Evolutionary conservation across 2,113 vertebrate species (phyloP).

Genomic region (Colius striatus): DNA sequence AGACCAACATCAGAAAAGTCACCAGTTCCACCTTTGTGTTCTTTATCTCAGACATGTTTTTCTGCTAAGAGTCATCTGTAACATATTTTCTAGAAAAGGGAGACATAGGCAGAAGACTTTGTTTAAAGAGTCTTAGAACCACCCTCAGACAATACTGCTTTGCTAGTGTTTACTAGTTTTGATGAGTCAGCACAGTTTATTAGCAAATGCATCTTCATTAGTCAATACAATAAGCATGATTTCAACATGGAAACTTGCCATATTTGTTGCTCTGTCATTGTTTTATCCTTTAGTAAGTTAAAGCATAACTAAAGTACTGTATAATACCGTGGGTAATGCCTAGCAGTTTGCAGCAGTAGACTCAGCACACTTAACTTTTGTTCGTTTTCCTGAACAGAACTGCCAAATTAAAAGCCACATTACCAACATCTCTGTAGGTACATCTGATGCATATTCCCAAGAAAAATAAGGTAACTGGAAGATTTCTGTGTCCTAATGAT

Average conservation of each 20-base stretch:
- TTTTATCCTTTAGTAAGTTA: constrained; percentile 20
- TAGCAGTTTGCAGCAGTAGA: not conserved
- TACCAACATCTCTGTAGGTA: not conserved
- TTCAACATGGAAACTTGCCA: not conserved
- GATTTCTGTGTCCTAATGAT: not conserved
- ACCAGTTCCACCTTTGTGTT: not conserved
- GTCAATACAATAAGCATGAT: not conserved
- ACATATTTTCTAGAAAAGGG: not conserved
- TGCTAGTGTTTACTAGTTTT: not conserved
- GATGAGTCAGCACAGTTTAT: not conserved
- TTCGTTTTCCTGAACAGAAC: not conserved
- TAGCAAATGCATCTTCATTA: not conserved
- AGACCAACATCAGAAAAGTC: not conserved
- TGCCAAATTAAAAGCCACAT: not conserved
- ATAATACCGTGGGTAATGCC: not conserved
- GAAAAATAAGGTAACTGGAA: not conserved
- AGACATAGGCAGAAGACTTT: not conserved
- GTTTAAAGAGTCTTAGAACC: not conserved
- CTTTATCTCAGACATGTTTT: not conserved
- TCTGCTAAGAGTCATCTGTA: not conserved
- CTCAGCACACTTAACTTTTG: not conserved
- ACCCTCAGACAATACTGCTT: not conserved
- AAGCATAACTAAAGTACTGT: constrained; percentile 7
- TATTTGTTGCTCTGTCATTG: constrained; percentile 19
- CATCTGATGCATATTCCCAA: not conserved